phyloP scores from a whole-genome alignment of 2,797 vertebrate species.

The Ciconia nigra region DNA sequence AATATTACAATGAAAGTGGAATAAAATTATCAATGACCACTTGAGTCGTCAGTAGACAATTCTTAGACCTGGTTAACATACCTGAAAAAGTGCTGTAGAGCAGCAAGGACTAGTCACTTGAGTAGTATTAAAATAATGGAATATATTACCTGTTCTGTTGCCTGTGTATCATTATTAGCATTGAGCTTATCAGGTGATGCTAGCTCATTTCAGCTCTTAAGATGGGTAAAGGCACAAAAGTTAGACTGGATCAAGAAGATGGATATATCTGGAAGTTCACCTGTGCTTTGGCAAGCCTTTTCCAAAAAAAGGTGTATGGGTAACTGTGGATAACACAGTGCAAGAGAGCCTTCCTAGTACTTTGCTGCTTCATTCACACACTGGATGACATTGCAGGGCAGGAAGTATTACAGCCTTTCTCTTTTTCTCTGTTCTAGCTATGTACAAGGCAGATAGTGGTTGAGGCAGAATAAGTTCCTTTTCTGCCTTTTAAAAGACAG shows the following conservation, averaged over 20 bases:
- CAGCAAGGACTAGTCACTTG: neutral
- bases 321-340: neutral
- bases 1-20: neutral
- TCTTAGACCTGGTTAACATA: neutral
- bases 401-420: neutral
- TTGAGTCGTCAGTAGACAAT: neutral
- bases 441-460: neutral
- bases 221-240: neutral
- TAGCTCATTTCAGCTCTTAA: neutral
- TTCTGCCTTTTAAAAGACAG: neutral
- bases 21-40: neutral
- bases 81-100: neutral
- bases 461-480: neutral
- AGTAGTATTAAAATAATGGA: neutral
- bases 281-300: neutral
- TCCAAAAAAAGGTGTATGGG: neutral
- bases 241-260: neutral
- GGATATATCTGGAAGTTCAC: neutral
- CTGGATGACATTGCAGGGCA: neutral
- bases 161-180: neutral
- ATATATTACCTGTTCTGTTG: neutral
- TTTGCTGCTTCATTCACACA: neutral
- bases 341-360: neutral
- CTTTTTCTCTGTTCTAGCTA: neutral
- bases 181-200: neutral